Base-by-base conservation (phyloP, 2,113 vertebrate genomes). In the Hypocryptadius cinnamomeus region DNA sequence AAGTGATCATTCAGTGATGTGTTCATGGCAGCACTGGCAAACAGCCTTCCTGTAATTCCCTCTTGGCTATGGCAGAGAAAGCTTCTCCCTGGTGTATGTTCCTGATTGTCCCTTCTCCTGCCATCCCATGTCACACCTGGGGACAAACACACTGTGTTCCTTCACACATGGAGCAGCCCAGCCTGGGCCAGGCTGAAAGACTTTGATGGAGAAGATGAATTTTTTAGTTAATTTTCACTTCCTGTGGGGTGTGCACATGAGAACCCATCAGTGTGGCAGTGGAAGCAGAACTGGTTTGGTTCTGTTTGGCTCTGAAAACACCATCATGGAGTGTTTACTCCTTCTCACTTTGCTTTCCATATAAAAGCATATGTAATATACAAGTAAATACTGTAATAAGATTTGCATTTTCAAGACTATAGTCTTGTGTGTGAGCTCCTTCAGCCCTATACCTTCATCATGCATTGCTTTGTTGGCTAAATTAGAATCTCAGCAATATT, bases 401-500 rank as follows among this genome's bases (percentile, higher is more conserved):
- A 54, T 17, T 48, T 89, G 10, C 15, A 61, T 42, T 71, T 72
- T 40, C 39, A 85, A 61, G 33, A 79, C 16, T 35, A 42, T 63
- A 63, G 31, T 48, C 35, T 56, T 77, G 17, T 66, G 15, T 73
- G 33, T 12, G 69, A 70, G 31, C 53, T 86, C 69, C 65, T 90
- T 78, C 79, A 90, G 40, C 23, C 31, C n/a, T 40, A 3, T 24
- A 33, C 9, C 35, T 63, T 85, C 42, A 57, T 53, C 40, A 14
- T 1, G 1, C 13, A 22, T 56, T 59, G 48, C 73, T 94, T 37
- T 50, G 10, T 21, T 66, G 56, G 24, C 63, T 40, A 83, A 56
- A 90, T 83, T 79, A 76, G 45, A 82, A 74, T 68, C 60, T 94
- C 73, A 84, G 53, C 11, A 66, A 59, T 50, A 66, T 59, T 77